Percentiles rank a stretch among this genome's conserved stretches.
Conservation (phyloP, 1,140 invertebrate species). For the Paralvinella palmiformis region DNA sequence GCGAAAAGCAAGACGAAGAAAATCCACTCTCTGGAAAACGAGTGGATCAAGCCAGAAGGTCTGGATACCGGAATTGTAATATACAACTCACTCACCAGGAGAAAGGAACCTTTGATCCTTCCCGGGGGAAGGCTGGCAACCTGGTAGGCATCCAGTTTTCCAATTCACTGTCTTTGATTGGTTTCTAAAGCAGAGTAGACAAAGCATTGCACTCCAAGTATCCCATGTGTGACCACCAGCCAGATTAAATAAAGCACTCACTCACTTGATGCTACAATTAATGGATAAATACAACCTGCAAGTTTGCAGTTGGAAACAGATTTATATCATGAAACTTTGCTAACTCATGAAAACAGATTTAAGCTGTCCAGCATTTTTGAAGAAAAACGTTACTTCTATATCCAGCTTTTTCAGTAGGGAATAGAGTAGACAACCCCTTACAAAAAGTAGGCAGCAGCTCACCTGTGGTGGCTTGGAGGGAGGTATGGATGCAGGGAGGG, state of each 20-base stretch:
- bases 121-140: constrained; percentile 25
- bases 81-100: constrained; percentile 36
- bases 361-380: too few species aligned
- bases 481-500: too few species aligned
- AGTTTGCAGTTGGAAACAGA: too few species aligned
- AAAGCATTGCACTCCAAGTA: neutral
- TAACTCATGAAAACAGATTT: too few species aligned
- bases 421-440: too few species aligned
- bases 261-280: neutral
- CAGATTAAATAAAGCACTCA: neutral
- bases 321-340: too few species aligned
- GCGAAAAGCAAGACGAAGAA: neutral
- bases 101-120: constrained; percentile 38
- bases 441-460: too few species aligned
- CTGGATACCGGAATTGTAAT: constrained; percentile 35
- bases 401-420: too few species aligned
- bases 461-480: too few species aligned
- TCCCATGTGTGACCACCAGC: neutral
- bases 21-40: neutral
- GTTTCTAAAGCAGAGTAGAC: neutral
- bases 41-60: constrained; percentile 35
- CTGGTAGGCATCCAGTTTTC: constrained; percentile 26
- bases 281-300: too few species aligned
- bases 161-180: neutral
- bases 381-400: too few species aligned